phyloP scores from a whole-genome alignment of 2,113 vertebrate species.

The Dromas ardeola region DNA sequence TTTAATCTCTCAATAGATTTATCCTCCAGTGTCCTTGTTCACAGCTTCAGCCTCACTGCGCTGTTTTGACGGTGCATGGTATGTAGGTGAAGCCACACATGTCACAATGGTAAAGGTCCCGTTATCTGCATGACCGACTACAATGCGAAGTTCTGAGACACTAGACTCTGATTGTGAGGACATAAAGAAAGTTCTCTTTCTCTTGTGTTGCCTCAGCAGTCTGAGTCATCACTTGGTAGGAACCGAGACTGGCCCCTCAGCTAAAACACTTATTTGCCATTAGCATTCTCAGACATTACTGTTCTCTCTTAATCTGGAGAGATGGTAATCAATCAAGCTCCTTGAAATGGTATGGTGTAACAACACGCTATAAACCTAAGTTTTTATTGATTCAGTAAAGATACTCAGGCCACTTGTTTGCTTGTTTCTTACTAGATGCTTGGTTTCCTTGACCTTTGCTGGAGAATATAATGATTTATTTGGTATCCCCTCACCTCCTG shows the following conservation, averaged over 20 bases:
- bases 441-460: neutral
- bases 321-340: neutral
- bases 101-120: neutral
- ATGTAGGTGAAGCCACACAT: rapidly evolving
- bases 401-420: neutral
- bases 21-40: neutral
- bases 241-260: neutral
- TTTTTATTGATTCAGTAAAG: neutral
- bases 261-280: neutral
- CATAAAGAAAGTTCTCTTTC: neutral
- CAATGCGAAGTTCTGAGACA: neutral
- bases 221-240: neutral
- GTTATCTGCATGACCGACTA: neutral
- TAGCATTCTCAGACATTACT: neutral
- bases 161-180: neutral
- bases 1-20: neutral
- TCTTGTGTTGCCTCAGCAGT: neutral
- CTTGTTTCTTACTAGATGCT: neutral
- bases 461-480: neutral
- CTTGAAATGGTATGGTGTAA: neutral
- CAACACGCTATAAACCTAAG: neutral
- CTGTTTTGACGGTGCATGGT: neutral
- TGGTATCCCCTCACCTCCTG: neutral
- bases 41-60: neutral
- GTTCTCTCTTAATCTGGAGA: neutral